Percentiles rank a stretch among this genome's conserved stretches.
Evolutionary conservation across 2,113 vertebrate genomes (phyloP).

Genomic region (Cheilinus undulatus): DNA sequence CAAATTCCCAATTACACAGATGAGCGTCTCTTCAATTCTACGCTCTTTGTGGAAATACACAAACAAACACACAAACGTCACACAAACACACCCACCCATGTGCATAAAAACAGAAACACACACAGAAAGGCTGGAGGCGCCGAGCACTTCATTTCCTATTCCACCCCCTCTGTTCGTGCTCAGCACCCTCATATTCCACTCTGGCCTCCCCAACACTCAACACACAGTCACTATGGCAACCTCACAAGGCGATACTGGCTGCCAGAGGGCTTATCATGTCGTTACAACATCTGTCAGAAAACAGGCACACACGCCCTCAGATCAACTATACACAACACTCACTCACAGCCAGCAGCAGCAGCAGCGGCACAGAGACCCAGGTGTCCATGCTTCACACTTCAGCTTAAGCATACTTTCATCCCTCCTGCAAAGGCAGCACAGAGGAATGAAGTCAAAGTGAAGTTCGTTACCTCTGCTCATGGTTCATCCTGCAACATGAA

Average conservation of each 20-base stretch:
- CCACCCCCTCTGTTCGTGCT: conserved; percentile 67
- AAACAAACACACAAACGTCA: conserved; percentile 51
- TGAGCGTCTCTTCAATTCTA: conserved; percentile 48
- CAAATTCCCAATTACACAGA: conserved; percentile 61
- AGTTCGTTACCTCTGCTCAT: conserved; percentile 76
- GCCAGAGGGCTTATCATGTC: conserved; percentile 61
- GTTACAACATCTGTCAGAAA: conserved; percentile 66
- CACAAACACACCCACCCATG: conserved; percentile 31
- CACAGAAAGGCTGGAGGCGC: conserved; percentile 51
- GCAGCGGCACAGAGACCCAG: conserved; percentile 31
- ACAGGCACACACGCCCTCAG: conserved; percentile 14
- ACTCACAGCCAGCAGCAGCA: neutral
- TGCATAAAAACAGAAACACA: conserved; percentile 16
- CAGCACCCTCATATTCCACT: conserved; percentile 65
- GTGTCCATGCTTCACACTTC: conserved; percentile 16
- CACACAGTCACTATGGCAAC: conserved; percentile 77
- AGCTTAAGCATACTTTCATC: neutral
- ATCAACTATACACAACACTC: conserved; percentile 11
- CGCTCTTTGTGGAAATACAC: conserved; percentile 39
- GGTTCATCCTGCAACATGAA: conserved; percentile 65
- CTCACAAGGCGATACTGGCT: conserved; percentile 55
- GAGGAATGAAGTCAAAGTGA: neutral
- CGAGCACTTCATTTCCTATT: conserved; percentile 74
- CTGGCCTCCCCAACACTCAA: conserved; percentile 71
- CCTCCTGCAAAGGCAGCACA: neutral